Evolutionary conservation across 2,113 vertebrate species (phyloP).

Genomic region (Chaenogobius annularis): DNA sequence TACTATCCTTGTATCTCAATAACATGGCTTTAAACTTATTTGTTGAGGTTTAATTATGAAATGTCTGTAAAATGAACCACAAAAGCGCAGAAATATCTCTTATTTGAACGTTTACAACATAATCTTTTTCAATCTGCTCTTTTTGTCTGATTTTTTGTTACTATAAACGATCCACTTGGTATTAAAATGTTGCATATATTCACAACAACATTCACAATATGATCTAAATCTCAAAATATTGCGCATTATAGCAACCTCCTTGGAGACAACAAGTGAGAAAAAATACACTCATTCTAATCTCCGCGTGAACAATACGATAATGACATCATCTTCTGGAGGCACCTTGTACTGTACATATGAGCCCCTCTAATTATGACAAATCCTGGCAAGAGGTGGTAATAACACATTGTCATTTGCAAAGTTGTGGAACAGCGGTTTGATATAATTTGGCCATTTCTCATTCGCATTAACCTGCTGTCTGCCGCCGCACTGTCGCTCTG

Average conservation of each 20-base stretch:
- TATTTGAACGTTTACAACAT: no score
- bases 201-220: no score
- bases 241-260: background rate
- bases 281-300: background rate
- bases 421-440: conserved; percentile 1
- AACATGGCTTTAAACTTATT: no score
- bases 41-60: no score
- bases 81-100: no score
- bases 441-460: conserved; percentile 41
- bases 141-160: no score
- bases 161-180: no score
- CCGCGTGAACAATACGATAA: background rate
- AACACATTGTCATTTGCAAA: conserved; percentile 43
- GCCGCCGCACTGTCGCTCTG: conserved; percentile 26
- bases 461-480: conserved; percentile 50
- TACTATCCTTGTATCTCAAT: no score
- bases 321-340: conserved; percentile 32
- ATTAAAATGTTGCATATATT: no score
- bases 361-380: conserved; percentile 56
- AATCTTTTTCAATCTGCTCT: no score
- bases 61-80: no score
- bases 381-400: conserved; percentile 41
- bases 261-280: background rate
- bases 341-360: background rate
- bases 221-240: no score